Base-by-base conservation (phyloP, 2,888 invertebrate species). In the Sphaerophoria rueppellii region DNA sequence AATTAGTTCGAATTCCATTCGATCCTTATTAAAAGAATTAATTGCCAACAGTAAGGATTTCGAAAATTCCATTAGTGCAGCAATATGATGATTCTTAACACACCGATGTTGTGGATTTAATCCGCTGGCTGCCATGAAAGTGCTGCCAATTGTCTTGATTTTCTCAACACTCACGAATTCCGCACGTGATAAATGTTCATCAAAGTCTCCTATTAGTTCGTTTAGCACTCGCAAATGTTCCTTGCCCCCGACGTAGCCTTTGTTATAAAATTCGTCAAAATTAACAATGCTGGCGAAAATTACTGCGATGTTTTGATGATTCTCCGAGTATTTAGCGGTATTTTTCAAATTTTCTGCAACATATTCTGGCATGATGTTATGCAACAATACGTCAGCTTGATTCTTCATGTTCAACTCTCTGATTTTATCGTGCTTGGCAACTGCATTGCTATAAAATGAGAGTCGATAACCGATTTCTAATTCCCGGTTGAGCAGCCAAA, bases 241-340 rank as follows among this genome's bases (percentile, higher is more conserved):
- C 89, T 97, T 96, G 4, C 99, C 99, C n/a, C 98, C 98, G 88
- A 97, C 94, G 92, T 97, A 99, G 63, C 97, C 97, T 91, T 99
- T 99, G 90, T 99, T 99, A 91, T 99, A 99, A 94, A 99, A 96
- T 92, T 99, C 98, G 89, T 98, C 98, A 91, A 99, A 99, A 91
- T 99, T 99, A 0, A 98, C 96, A 88, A 99, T 98, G 89, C 97
- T 97, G 6, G 98, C 99, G 90, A 99, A 99, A 89, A 99, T 96
- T 14, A 99, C 98, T 0, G 96, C 98, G 0, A 97, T 97, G 88
- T 96, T 95, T 90, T 95, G 96, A 91, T 98, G 98, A 90, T 98
- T 98, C 90, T 98, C 97, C 0, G 98, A 98, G 93, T 99, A 99
- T 90, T 96, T 96, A 11, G 98, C 97, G 35, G 97, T 97, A 86